phyloP scores from a whole-genome alignment of 2,888 invertebrate genomes.

The Girardia tigrina region DNA sequence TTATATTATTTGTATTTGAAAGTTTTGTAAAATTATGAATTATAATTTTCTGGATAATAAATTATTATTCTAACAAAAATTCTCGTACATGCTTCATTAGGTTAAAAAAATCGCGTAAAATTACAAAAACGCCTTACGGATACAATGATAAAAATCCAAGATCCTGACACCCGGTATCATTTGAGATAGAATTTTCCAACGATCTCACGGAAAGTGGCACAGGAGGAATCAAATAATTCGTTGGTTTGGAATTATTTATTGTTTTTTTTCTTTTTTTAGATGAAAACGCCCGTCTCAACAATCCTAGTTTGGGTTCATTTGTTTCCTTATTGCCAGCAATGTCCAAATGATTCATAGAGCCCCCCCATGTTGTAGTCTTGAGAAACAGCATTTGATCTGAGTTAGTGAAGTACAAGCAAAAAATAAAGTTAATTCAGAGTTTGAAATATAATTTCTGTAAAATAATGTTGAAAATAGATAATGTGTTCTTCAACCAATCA shows the following conservation, averaged over 20 bases:
- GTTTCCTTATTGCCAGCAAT: not conserved
- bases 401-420: no score
- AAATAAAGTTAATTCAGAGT: not conserved
- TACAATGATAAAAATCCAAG: not conserved
- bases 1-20: no score
- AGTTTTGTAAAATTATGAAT: no score
- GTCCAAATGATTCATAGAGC: conserved; percentile 1
- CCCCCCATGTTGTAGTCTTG: conserved; percentile 9
- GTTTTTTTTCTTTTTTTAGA: conserved; percentile 38
- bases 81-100: no score
- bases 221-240: not conserved
- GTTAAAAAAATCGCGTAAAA: no score
- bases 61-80: no score
- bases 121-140: not conserved
- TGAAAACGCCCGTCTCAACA: conserved; percentile 39
- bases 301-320: conserved; percentile 37
- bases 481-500: not conserved
- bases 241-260: not conserved
- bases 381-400: no score
- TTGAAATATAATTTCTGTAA: not conserved
- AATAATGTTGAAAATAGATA: not conserved
- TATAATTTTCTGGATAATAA: no score
- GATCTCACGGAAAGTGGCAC: not conserved
- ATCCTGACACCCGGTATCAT: not conserved
- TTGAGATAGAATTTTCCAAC: not conserved